A percentile compares a stretch with the other conserved stretches of the same genome.
Evolutionary conservation across 2,113 vertebrate species (phyloP).

Genomic region (Galeopterus variegatus): DNA sequence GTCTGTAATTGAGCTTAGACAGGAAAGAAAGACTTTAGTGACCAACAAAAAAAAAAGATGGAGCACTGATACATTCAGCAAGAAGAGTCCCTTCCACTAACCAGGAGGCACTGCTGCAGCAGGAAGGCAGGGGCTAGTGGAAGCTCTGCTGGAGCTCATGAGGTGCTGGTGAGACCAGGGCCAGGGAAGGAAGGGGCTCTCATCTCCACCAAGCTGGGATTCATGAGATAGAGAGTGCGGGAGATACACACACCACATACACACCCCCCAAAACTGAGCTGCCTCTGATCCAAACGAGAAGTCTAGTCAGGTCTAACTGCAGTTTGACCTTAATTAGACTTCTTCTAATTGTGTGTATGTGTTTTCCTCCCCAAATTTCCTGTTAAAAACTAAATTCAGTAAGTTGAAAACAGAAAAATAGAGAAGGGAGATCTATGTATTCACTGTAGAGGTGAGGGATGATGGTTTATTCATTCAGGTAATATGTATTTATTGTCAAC

Average conservation of each 20-base stretch:
- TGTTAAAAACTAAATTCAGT: conserved; percentile 10
- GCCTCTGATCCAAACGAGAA: not conserved
- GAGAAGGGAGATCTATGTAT: not conserved
- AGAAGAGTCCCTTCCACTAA: not conserved
- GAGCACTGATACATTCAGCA: not conserved
- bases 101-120: not conserved
- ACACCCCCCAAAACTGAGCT: not conserved
- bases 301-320: not conserved
- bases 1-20: not conserved
- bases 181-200: not conserved
- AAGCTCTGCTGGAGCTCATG: not conserved
- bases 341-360: not conserved
- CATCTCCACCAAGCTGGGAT: not conserved
- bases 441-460: not conserved
- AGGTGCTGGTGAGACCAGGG: not conserved
- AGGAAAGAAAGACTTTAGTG: not conserved
- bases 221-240: not conserved
- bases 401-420: not conserved
- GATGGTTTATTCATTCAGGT: not conserved
- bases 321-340: not conserved
- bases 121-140: not conserved
- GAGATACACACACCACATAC: not conserved
- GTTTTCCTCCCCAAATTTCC: not conserved
- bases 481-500: not conserved
- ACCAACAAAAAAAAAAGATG: not conserved